Percentiles rank a stretch among this genome's conserved stretches.
Evolutionary conservation across 2,113 vertebrate genomes (phyloP).

Genomic region (Ramphastos sulfuratus): DNA sequence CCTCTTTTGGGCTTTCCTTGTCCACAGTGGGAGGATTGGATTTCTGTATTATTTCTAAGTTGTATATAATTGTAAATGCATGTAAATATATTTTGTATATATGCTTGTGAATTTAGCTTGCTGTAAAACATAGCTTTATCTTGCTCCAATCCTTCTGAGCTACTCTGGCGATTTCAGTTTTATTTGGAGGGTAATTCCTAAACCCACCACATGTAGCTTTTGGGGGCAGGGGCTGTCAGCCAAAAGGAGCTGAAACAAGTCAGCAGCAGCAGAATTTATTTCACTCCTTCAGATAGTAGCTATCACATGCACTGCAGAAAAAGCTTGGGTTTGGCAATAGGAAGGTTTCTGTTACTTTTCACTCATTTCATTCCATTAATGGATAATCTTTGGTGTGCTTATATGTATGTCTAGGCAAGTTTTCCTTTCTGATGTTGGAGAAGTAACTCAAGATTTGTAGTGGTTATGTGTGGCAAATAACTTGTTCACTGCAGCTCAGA

Average conservation of each 20-base stretch:
- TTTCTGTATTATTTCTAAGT: too few relatives aligned
- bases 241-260: neutral
- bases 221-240: neutral
- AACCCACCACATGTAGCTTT: neutral
- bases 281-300: neutral
- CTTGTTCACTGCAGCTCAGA: neutral
- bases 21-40: too few relatives aligned
- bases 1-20: too few relatives aligned
- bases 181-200: too few relatives aligned
- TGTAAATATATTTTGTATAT: too few relatives aligned
- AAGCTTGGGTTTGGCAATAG: neutral
- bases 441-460: neutral
- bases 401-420: neutral
- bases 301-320: neutral
- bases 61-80: too few relatives aligned
- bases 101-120: too few relatives aligned
- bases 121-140: too few relatives aligned
- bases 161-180: too few relatives aligned
- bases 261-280: neutral
- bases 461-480: neutral
- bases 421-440: neutral
- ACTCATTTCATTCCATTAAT: neutral
- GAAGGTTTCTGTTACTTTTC: neutral
- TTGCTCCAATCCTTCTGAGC: too few relatives aligned
- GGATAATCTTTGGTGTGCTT: neutral